Percentiles rank a stretch among this genome's conserved stretches.
phyloP scores from a whole-genome alignment of 2,888 invertebrate genomes.

The Eumacrocentrus americanus region DNA sequence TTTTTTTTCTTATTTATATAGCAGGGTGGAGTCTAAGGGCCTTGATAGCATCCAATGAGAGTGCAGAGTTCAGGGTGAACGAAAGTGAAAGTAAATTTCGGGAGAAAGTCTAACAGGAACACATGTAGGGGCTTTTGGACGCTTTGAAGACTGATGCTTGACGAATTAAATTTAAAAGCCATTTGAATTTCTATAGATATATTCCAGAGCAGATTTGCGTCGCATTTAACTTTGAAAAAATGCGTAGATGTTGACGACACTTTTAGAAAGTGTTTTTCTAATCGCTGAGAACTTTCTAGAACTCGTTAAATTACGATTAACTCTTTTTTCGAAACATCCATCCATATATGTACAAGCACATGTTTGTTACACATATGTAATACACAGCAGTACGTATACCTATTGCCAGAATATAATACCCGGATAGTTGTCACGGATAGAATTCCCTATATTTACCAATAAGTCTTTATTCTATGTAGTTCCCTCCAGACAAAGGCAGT shows the following conservation, averaged over 20 bases:
- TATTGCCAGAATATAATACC: too few relatives aligned
- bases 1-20: too few relatives aligned
- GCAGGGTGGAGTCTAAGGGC: background rate
- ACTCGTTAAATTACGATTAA: background rate
- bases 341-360: too few relatives aligned
- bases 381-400: too few relatives aligned
- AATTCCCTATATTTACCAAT: too few relatives aligned
- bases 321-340: background rate
- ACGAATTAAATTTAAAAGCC: too few relatives aligned
- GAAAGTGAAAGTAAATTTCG: constrained; percentile 49
- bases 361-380: too few relatives aligned
- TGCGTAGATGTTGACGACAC: background rate
- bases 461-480: too few relatives aligned
- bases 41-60: background rate
- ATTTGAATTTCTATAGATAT: too few relatives aligned
- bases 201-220: too few relatives aligned
- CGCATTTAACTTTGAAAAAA: background rate
- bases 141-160: background rate
- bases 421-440: too few relatives aligned
- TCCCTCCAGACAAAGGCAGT: too few relatives aligned
- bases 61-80: constrained; percentile 34
- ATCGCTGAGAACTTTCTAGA: background rate
- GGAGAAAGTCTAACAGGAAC: constrained; percentile 46
- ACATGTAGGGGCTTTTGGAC: constrained; percentile 30
- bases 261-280: background rate